Evolutionary conservation across 2,113 vertebrate species (phyloP).

Genomic region (Vicugna pacos): DNA sequence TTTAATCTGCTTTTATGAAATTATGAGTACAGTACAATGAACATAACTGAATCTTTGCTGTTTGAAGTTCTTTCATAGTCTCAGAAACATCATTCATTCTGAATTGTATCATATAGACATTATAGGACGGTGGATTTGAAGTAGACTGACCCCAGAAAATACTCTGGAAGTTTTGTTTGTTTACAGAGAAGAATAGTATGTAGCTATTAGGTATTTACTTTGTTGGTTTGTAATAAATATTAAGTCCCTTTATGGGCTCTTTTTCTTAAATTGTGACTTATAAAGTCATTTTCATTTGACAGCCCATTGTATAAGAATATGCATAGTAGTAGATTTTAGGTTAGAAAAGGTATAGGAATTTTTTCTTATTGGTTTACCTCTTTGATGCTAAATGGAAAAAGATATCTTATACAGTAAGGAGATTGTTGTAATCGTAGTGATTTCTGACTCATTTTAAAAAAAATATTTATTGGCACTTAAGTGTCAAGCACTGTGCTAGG

Average conservation of each 20-base stretch:
- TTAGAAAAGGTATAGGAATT: neutral
- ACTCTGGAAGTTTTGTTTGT: neutral
- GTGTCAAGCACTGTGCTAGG: neutral
- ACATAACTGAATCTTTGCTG: neutral
- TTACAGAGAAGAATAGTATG: neutral
- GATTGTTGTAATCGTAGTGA: neutral
- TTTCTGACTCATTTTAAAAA: constrained; percentile 16
- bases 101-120: neutral
- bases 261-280: neutral
- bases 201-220: neutral
- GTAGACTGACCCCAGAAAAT: neutral
- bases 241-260: neutral
- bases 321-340: neutral
- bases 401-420: neutral
- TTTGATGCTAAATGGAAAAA: constrained; percentile 1
- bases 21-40: neutral
- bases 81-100: neutral
- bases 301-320: neutral
- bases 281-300: neutral
- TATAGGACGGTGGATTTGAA: neutral
- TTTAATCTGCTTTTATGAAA: neutral
- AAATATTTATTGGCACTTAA: neutral
- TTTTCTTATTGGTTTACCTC: neutral
- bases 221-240: neutral
- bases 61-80: neutral